Evolutionary conservation across 2,113 vertebrate species (phyloP).

Genomic region (Eurystomus gularis): DNA sequence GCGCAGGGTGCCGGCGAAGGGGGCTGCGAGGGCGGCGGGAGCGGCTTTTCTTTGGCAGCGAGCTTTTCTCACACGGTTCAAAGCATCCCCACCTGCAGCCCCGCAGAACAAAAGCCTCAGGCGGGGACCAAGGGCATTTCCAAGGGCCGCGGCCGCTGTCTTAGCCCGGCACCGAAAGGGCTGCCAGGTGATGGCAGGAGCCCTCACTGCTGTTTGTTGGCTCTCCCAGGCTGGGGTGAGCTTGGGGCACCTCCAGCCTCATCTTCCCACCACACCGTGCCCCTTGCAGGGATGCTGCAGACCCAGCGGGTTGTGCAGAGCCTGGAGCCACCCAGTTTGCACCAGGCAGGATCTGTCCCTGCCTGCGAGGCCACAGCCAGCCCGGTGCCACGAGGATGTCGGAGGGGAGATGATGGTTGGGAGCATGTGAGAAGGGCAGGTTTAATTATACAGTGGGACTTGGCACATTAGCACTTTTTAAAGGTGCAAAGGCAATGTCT

Average conservation of each 20-base stretch:
- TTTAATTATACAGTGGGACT: background rate
- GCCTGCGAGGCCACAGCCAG: rapidly evolving
- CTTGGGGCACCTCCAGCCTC: background rate
- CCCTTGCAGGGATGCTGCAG: background rate
- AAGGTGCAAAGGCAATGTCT: rapidly evolving
- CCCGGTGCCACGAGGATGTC: rapidly evolving
- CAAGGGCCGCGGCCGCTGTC: background rate
- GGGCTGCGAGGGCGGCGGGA: background rate
- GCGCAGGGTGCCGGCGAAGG: background rate
- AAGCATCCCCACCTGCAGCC: constrained; percentile 25
- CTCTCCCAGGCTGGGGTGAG: background rate
- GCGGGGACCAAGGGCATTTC: background rate
- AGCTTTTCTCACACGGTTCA: constrained; percentile 20
- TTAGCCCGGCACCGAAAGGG: background rate
- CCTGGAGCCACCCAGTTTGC: background rate
- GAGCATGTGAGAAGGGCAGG: background rate
- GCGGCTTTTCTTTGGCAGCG: background rate
- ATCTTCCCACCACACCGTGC: rapidly evolving
- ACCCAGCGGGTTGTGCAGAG: rapidly evolving
- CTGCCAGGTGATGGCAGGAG: background rate
- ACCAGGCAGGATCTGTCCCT: background rate
- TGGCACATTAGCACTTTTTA: background rate
- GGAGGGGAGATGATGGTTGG: rapidly evolving
- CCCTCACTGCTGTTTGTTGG: background rate
- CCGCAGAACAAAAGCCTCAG: background rate